phyloP scores from a whole-genome alignment of 2,113 vertebrate species.

The Melanerpes formicivorus region DNA sequence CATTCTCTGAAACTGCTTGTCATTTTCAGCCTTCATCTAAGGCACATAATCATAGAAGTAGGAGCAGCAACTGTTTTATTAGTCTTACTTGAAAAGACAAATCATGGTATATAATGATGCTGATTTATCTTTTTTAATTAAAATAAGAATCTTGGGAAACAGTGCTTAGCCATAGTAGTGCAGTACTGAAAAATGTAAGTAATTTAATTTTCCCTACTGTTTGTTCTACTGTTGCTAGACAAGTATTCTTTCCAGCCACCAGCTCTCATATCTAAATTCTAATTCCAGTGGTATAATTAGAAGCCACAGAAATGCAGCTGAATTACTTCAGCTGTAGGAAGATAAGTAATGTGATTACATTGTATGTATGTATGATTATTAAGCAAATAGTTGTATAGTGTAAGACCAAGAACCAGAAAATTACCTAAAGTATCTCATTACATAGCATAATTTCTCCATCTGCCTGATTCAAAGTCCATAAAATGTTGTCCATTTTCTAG shows the following conservation, averaged over 20 bases:
- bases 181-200: conserved; percentile 18
- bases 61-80: background rate
- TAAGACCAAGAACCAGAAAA: conserved; percentile 43
- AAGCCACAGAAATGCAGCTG: background rate
- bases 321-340: conserved; percentile 6
- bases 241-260: background rate
- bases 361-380: background rate
- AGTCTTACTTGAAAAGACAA: background rate
- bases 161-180: background rate
- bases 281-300: conserved; percentile 2
- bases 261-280: background rate
- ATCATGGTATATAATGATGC: background rate
- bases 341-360: conserved; percentile 11
- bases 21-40: background rate
- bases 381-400: background rate
- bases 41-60: background rate
- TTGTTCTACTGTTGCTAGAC: background rate
- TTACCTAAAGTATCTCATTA: conserved; percentile 19
- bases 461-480: background rate
- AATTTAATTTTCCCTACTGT: conserved; percentile 8
- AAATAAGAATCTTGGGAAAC: background rate
- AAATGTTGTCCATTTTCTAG: background rate
- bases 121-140: conserved; percentile 53
- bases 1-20: background rate
- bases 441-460: background rate